phyloP scores from a whole-genome alignment of 37 sponge, comb jelly and placozoan species.

The Cliona cf. orientalis region DNA sequence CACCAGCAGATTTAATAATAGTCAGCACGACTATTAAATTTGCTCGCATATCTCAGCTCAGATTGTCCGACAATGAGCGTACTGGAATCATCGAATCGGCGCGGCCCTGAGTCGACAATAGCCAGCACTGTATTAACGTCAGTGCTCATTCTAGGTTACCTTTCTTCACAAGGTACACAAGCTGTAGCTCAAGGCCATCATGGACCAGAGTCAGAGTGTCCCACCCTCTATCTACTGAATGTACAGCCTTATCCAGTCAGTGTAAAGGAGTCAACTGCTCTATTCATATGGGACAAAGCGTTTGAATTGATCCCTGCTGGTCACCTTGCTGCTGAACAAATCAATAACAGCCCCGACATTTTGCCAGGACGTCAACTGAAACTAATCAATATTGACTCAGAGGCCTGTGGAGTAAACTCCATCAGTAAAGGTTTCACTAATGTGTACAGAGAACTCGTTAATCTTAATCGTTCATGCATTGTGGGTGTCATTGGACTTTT shows the following conservation, averaged over 20 bases:
- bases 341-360: conserved; percentile 40
- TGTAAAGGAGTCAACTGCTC: not conserved
- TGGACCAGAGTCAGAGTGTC: no score
- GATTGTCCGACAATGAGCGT: no score
- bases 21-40: no score
- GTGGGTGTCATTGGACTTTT: conserved; percentile 34
- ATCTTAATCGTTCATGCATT: not conserved
- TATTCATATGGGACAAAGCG: conserved; percentile 24
- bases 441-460: not conserved
- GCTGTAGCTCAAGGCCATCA: no score
- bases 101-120: no score
- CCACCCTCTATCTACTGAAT: conserved; percentile 29
- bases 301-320: conserved; percentile 54
- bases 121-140: no score
- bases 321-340: conserved; percentile 44
- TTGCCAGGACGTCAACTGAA: conserved; percentile 33
- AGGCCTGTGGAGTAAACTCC: conserved; percentile 39
- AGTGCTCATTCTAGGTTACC: no score
- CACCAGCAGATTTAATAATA: no score
- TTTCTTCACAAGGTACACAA: no score
- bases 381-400: conserved; percentile 15
- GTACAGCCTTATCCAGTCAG: conserved; percentile 27
- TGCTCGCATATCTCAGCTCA: no score
- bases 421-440: not conserved
- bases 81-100: no score